phyloP scores from a whole-genome alignment of 2,113 vertebrate genomes.

The Cryptomyrus ogoouensis region DNA sequence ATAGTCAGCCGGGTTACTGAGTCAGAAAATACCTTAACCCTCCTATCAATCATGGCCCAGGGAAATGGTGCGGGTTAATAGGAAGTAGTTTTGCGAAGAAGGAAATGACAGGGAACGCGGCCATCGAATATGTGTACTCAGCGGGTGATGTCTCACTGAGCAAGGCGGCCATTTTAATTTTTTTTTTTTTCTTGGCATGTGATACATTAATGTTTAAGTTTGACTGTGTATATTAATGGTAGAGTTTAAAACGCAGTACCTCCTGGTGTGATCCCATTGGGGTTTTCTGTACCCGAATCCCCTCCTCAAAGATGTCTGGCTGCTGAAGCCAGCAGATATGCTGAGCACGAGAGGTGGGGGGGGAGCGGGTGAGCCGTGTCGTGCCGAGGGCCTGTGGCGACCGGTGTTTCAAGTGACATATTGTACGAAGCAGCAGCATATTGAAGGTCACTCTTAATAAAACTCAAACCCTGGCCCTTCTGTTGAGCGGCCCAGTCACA shows the following conservation, averaged over 20 bases:
- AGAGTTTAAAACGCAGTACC: background rate
- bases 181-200: background rate
- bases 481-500: conserved; percentile 18
- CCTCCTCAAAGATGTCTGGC: background rate
- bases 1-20: conserved; percentile 20
- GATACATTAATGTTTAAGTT: conserved; percentile 2
- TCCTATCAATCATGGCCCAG: conserved; percentile 23
- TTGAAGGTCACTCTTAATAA: conserved; percentile 44
- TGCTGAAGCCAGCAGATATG: background rate
- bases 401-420: conserved; percentile 27
- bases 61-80: conserved; percentile 3
- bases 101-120: background rate
- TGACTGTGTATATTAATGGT: background rate
- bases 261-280: background rate
- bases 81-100: background rate
- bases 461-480: conserved; percentile 32
- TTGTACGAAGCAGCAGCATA: conserved; percentile 32
- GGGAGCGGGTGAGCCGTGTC: background rate
- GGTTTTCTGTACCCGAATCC: background rate
- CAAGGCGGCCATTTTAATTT: background rate
- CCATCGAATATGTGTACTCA: background rate
- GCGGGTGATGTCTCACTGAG: background rate
- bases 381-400: conserved; percentile 21
- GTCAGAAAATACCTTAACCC: conserved; percentile 25
- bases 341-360: background rate